Base-by-base conservation (phyloP, 2,113 vertebrate genomes). In the Chascanopsetta lugubris region DNA sequence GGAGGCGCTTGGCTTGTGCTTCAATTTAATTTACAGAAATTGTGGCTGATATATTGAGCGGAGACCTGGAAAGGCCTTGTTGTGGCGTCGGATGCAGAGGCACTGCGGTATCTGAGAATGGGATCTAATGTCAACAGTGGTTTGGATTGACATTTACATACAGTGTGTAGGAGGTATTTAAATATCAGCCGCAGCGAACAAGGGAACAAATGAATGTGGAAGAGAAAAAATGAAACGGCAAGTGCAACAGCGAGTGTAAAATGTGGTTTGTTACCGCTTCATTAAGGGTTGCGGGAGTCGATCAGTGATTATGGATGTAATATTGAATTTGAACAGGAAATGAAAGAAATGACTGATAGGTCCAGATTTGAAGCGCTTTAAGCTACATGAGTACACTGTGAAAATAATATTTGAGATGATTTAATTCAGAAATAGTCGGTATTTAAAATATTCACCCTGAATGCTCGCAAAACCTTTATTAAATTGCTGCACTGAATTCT, bases 71-170 rank as follows among this genome's bases (percentile, higher is more conserved):
- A 77, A 75, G 63, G 61, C 40, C 40, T 47, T 62, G 45, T 68
- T 66, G 36, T n/a, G 58, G 13, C 72, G 32, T 8, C 47, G 32
- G 30, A 67, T 48, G 72, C 51, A 61, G 18, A 68, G 18, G 36
- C n/a, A 40, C 6, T 15, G 34, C 17, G 10, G 22, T 59, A 77
- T 75, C 72, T 66, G 21, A 67, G 48, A 47, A 68, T 34, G 7
- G 47, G 38, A 67, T 77, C 70, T 77, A 73, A 80, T 75, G 82
- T 84, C 72, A 80, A 70, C 72, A 79, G 55, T 68, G 71, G 54
- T 64, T 68, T 55, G 46, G 64, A 77, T 40, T 80, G 75, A 85
- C 69, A 65, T 76, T 88, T 81, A 79, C 79, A 82, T 79, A 55
- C 22, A 66, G 38, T 56, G 65, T 57, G 51, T 64, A 61, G 38